Conservation (phyloP, 2,113 vertebrate genomes). For the Oryzias melastigma region DNA sequence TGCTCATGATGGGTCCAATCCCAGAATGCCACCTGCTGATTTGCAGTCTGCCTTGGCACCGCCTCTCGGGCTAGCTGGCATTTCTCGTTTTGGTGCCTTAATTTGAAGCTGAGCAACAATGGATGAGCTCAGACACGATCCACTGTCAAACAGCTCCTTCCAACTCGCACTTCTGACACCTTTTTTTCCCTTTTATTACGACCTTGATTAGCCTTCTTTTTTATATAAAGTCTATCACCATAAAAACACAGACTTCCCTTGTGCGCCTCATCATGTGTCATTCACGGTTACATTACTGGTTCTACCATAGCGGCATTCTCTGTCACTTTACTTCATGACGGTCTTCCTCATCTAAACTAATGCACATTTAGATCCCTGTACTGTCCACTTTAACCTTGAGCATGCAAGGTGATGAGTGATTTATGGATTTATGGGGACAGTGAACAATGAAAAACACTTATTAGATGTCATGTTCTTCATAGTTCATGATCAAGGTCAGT, state of each 20-base stretch:
- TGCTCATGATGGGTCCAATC: constrained; percentile 52
- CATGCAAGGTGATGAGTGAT: constrained; percentile 48
- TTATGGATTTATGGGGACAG: constrained; percentile 62
- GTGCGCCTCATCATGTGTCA: neutral
- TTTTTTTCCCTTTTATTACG: constrained; percentile 22
- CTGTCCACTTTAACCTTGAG: constrained; percentile 57
- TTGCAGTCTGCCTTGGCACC: constrained; percentile 75
- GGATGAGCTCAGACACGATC: constrained; percentile 13
- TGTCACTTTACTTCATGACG: constrained; percentile 2
- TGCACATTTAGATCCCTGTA: constrained; percentile 9
- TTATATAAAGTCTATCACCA: no score
- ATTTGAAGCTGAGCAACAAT: constrained; percentile 46
- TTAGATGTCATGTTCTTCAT: constrained; percentile 65
- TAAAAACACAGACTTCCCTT: neutral
- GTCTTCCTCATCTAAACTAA: neutral
- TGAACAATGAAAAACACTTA: constrained; percentile 71
- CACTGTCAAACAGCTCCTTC: constrained; percentile 33
- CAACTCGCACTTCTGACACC: constrained; percentile 19
- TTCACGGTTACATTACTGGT: neutral
- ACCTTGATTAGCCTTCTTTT: no score
- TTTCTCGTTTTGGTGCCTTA: constrained; percentile 21
- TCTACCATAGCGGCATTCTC: neutral
- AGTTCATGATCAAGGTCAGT: constrained; percentile 69
- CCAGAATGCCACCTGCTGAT: constrained; percentile 70
- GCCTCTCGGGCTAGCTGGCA: constrained; percentile 61